Evolutionary conservation across 2,113 vertebrate genomes (phyloP), one percentile per base, ranked within the genome.

Genomic region (Silurus asotus): DNA sequence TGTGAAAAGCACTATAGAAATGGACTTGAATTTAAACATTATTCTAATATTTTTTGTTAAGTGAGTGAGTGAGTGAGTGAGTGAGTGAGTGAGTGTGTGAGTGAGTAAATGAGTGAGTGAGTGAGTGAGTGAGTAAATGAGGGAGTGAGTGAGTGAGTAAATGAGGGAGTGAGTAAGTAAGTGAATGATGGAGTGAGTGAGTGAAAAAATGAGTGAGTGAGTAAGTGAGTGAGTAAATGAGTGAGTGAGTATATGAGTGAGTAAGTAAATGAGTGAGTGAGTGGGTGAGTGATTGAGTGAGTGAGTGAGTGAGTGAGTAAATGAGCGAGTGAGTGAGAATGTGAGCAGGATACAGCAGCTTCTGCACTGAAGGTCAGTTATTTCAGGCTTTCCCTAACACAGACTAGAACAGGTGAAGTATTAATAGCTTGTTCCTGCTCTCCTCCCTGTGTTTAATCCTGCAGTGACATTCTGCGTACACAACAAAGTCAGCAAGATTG

Each of bases 331-430:
- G 8, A 37, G 37, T 37, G 37, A 37, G 37, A 37, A 37, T 37
- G 13, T 3, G 8, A 17, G 25, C 56, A 59, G 14, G n/a, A 80
- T 23, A 23, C 55, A 84, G 64, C 64, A 82, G 14, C 59, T 72
- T 75, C n/a, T 67, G 3, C 69, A 17, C n/a, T 84, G 65, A 62
- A 70, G 69, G 82, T 69, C 88, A 89, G 53, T 82, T 84, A 89
- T 89, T 89, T 82, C 69, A 82, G 78, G 48, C 45, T 77, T 87
- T 56, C 72, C n/a, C 70, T 78, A 48, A 45, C 15, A 81, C 75
- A 74, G 25, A 85, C 70, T 70, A 78, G 45, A 74, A 78, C 6
- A 62, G 58, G 70, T 81, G 17, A 51, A 49, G 64, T 78, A 82
- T 82, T 84, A 82, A 62, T 82, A 85, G 59, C 25, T 56, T 20